Base-by-base conservation (phyloP, 2,888 invertebrate genomes). In the Emmelina monodactyla region DNA sequence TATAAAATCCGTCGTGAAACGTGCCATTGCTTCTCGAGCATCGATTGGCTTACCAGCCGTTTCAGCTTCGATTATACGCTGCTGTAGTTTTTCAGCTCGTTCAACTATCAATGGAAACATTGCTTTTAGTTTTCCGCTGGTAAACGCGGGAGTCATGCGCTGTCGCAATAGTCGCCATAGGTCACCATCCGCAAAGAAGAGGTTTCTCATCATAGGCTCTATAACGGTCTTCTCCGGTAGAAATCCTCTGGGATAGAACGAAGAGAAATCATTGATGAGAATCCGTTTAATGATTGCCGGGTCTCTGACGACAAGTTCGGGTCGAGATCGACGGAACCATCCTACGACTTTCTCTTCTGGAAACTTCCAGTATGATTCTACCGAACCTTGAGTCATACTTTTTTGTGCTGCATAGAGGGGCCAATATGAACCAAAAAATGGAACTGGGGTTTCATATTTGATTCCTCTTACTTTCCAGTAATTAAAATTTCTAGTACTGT, bases 1-100 rank as follows among this genome's bases (percentile, higher is more conserved):
- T 7, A 76, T 75, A 39, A 75, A 71, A 41, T 76, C 76, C 3
- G 72, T 75, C 1, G 75, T 75, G 28, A 71, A 78, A 31, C 76
- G 58, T 2, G 73, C 75, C 72, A 76, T 75, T 0, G 75, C 57
- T 40, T 76, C 76, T 28, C 66, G 56, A 2, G 63, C 59, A 38
- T 75, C 73, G 28, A 68, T 65, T 32, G 45, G 52, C 4, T 57
- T 40, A 4, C 53, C 44, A 1, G 69, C 52, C 9, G 62, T 56
- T 37, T 67, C 66, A 2, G 66, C 58, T 22, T 68, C 53, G 2
- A 55, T 10, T 51, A n/a, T n/a, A n/a, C n/a, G n/a, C n/a, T n/a
- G n/a, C n/a, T 72, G 66, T 9, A 78, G 41, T 41, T 65, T 68
- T 41, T 68, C 65, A 3, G 73, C 70, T 44, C 69, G 52, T 1